Conservation (phyloP, 1,140 invertebrate species). For the Daktulosphaira vitifoliae region DNA sequence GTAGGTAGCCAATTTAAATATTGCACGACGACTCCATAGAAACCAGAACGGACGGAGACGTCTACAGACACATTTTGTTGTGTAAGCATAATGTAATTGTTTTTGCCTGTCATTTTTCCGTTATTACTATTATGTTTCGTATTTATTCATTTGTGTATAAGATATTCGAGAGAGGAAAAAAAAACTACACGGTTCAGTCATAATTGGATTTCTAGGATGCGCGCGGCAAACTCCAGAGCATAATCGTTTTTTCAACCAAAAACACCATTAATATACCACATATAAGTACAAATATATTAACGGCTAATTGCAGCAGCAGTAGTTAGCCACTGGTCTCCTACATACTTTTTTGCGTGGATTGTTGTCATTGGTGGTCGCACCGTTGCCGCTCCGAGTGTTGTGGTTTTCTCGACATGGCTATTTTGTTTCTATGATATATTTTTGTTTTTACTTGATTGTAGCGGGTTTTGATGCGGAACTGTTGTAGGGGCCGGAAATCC, state of each 20-base stretch:
- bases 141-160: background rate
- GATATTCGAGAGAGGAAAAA: background rate
- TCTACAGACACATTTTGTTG: slow-evolving; percentile 5
- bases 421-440: background rate
- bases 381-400: too few species aligned
- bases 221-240: background rate
- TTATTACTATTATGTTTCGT: slow-evolving; percentile 7
- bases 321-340: background rate
- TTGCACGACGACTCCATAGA: slow-evolving; percentile 18
- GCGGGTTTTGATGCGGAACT: slow-evolving; percentile 2
- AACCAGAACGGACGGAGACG: too few species aligned
- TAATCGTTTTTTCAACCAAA: slow-evolving; percentile 8
- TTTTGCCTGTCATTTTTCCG: slow-evolving; percentile 10
- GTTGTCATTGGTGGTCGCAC: slow-evolving; percentile 27
- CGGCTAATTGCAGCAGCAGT: background rate
- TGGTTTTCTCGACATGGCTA: background rate
- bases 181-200: background rate
- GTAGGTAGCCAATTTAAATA: slow-evolving; percentile 31
- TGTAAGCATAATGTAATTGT: slow-evolving; percentile 21
- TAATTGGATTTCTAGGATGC: slow-evolving; percentile 6
- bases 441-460: slow-evolving; percentile 14
- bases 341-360: slow-evolving; percentile 7
- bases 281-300: background rate
- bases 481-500: slow-evolving; percentile 8
- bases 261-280: background rate